Evolutionary conservation across 2,888 invertebrate species (phyloP), one percentile per base, ranked within the genome.

Genomic region (Embidobia sp.): DNA sequence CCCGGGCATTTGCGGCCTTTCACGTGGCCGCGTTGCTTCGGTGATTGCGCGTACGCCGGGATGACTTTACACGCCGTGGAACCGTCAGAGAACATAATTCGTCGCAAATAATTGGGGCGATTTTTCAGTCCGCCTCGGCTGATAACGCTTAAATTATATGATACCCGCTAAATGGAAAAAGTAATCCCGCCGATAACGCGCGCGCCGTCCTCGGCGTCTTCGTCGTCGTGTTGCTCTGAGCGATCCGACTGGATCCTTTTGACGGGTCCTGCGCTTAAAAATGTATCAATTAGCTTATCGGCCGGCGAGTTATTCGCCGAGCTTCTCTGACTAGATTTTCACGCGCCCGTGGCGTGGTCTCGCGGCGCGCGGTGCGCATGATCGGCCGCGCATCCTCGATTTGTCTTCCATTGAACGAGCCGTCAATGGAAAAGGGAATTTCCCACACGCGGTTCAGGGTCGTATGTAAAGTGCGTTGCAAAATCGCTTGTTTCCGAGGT

Each of bases 31-130:
- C 72, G 61, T 67, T 64, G 48, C 48, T 37, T 44, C 46, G 22
- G 33, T 48, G 59, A 74, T 77, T 73, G 53, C 53, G 61, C 53
- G 61, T 53, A 49, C 48, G 44, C 42, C 61, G 18, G 55, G 72
- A 73, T 63, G 77, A 72, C 55, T 44, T 66, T 70, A 77, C 73
- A 73, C 61, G 73, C 72, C 42, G 74, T 48, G 37, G 48, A 66
- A 63, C 69, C 63, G 55, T 66, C 77, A 67, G n/a, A 46, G 49
- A 37, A 53, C 72, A 67, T 73, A 77, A 67, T 63, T 77, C 72
- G 77, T 77, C 67, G 55, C 49, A 67, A 53, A 67, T 73, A 67
- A 73, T 70, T 77, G 67, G 67, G 53, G 61, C 63, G 67, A 67
- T 67, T 75, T 67, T 69, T 75, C 49, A 63, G 40, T 19, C 40